Conservation (phyloP, 2,113 vertebrate species). For the Panthera leo region DNA sequence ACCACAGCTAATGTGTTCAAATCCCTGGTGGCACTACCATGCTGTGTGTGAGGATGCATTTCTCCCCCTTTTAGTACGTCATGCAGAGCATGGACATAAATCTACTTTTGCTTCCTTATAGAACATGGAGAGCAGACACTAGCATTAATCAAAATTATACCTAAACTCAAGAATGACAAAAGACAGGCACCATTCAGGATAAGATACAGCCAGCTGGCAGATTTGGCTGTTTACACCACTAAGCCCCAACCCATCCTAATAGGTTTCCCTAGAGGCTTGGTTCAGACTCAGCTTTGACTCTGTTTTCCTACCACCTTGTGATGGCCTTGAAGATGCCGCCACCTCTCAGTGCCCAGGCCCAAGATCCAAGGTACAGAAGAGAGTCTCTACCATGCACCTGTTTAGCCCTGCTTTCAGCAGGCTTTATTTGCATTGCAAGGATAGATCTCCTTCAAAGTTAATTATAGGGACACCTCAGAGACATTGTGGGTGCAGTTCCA, state of each 20-base stretch:
- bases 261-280: neutral
- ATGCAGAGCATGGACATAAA: too few relatives aligned
- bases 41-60: neutral
- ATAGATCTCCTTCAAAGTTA: neutral
- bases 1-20: neutral
- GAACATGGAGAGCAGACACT: neutral
- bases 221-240: neutral
- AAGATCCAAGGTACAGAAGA: neutral
- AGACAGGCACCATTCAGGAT: neutral
- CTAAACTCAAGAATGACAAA: neutral
- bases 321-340: neutral
- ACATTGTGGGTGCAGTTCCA: neutral
- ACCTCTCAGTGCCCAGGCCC: rapidly evolving
- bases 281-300: neutral
- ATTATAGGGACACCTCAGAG: neutral
- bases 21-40: neutral
- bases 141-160: neutral
- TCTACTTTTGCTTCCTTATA: neutral
- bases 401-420: neutral
- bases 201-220: neutral
- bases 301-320: neutral
- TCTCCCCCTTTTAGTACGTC: neutral
- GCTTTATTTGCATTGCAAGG: neutral
- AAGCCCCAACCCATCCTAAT: neutral
- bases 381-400: neutral